phyloP scores from a whole-genome alignment of 2,888 invertebrate species.

The Xestoiulus laeticollis region DNA sequence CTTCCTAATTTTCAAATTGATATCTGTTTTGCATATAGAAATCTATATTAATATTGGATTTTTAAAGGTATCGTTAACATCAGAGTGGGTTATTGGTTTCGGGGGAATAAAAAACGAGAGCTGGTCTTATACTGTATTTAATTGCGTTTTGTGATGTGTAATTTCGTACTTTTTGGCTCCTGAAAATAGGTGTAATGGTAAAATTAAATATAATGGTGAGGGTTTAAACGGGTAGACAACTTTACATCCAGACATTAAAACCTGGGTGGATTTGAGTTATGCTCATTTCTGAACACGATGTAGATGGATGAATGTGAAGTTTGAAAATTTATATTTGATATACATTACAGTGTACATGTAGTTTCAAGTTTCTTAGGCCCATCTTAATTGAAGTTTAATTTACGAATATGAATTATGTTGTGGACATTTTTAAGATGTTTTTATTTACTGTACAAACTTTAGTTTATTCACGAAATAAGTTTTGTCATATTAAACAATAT shows the following conservation, averaged over 20 bases:
- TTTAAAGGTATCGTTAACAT: not conserved
- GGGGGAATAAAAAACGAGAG: not conserved
- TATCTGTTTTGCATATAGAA: constrained; percentile 4
- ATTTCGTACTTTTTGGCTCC: not conserved
- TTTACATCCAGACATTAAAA: not conserved
- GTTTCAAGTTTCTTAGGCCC: too few relatives aligned
- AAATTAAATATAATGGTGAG: not conserved
- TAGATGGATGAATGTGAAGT: too few relatives aligned
- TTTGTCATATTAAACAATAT: too few relatives aligned
- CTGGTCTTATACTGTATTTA: not conserved
- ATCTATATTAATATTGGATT: constrained; percentile 35
- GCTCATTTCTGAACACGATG: too few relatives aligned
- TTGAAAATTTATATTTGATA: too few relatives aligned
- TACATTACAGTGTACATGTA: too few relatives aligned
- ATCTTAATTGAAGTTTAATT: too few relatives aligned
- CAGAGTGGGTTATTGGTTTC: not conserved
- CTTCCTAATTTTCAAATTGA: constrained; percentile 12
- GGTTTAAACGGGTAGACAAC: not conserved
- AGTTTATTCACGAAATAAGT: too few relatives aligned
- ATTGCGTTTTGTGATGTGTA: not conserved
- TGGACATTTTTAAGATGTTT: too few relatives aligned
- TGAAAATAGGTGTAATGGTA: not conserved
- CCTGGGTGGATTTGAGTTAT: not conserved
- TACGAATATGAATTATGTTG: too few relatives aligned
- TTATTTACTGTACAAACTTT: too few relatives aligned